Conservation (phyloP, 2,797 vertebrate genomes). For the Chelonia mydas region DNA sequence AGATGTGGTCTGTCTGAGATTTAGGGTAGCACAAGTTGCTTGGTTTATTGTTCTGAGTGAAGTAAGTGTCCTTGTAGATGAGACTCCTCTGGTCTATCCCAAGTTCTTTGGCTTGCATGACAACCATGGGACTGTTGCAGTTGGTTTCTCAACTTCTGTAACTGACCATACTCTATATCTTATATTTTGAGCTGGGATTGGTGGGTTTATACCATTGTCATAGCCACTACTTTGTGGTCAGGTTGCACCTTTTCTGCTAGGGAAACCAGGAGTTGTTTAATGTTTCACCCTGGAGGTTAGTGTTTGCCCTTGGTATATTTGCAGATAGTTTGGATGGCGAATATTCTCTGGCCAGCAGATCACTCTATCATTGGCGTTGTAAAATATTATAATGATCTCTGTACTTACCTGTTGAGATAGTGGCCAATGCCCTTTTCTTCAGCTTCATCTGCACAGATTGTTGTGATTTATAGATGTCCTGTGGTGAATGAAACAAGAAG, state of each 20-base stretch:
- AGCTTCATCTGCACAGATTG: too few species aligned
- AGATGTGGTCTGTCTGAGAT: neutral
- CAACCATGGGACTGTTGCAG: neutral
- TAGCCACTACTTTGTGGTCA: neutral
- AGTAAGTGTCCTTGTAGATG: neutral
- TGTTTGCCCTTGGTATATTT: neutral
- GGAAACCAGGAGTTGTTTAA: neutral
- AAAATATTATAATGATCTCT: neutral
- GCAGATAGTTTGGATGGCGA: neutral
- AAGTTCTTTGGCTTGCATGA: neutral
- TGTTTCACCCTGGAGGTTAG: neutral
- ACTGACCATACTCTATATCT: neutral
- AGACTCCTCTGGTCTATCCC: neutral
- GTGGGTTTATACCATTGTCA: neutral
- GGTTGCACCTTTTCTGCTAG: neutral
- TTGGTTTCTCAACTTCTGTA: neutral
- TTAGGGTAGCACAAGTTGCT: neutral
- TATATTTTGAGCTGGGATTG: neutral
- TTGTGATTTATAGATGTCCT: too few species aligned
- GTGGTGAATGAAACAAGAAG: too few species aligned
- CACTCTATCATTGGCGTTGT: fast-evolving
- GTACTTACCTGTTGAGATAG: too few species aligned
- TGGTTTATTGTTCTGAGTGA: neutral
- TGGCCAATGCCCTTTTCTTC: too few species aligned
- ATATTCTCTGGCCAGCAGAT: neutral